A percentile compares a stretch with the other conserved stretches of the same genome.
Evolutionary conservation across 2,113 vertebrate genomes (phyloP).

Genomic region (Dunckerocampus dactyliophorus): DNA sequence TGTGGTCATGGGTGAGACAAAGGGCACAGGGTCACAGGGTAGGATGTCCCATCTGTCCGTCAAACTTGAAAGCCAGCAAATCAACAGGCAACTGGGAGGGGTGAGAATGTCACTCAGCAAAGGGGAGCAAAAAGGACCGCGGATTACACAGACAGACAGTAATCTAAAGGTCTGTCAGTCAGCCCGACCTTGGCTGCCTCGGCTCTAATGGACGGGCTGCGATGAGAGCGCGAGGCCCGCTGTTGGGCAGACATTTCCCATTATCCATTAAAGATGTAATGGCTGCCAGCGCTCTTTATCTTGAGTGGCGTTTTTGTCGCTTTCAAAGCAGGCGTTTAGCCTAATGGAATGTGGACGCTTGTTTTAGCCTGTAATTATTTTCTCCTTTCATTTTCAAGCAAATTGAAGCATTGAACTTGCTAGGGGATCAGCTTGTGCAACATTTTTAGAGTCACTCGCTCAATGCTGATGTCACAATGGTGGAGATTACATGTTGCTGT

Average conservation of each 20-base stretch:
- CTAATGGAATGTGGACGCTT: conserved; percentile 61
- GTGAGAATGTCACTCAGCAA: conserved; percentile 54
- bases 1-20: conserved; percentile 54
- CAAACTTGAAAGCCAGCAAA: conserved; percentile 61
- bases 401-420: conserved; percentile 9
- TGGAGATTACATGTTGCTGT: too few relatives aligned
- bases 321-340: conserved; percentile 47
- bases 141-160: conserved; percentile 60
- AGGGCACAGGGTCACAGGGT: conserved; percentile 51
- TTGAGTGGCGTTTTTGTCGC: conserved; percentile 47
- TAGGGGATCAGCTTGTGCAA: conserved; percentile 1
- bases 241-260: conserved; percentile 51
- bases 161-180: conserved; percentile 68
- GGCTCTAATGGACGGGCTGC: conserved; percentile 56
- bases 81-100: conserved; percentile 54
- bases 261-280: conserved; percentile 55
- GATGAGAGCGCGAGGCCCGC: conserved; percentile 37
- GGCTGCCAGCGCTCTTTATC: conserved; percentile 60
- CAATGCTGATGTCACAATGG: not conserved
- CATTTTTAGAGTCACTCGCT: conserved; percentile 13
- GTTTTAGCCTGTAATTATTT: conserved; percentile 55
- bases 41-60: conserved; percentile 68
- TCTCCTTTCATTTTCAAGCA: conserved; percentile 20
- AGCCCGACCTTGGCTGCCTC: conserved; percentile 52
- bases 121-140: conserved; percentile 42